phyloP scores from a whole-genome alignment of 2,888 invertebrate species.

The Augiades crinisus region DNA sequence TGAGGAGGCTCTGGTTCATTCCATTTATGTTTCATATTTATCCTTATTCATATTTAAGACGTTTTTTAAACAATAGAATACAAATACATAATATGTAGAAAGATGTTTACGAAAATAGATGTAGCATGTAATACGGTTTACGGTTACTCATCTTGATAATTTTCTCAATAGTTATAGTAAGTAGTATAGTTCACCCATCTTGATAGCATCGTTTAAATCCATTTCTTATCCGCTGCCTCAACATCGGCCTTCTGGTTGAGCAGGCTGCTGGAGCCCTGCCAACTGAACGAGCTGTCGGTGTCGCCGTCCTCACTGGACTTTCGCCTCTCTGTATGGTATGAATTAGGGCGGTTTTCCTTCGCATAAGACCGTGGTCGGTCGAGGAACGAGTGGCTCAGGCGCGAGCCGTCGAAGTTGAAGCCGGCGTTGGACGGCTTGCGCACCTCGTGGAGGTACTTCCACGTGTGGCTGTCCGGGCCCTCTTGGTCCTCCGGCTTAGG shows the following conservation, averaged over 20 bases:
- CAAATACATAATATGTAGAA: too few species aligned
- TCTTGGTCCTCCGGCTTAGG: conserved; percentile 50
- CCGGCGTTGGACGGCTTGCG: conserved; percentile 71
- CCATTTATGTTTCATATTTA: too few species aligned
- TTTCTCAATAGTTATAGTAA: background rate
- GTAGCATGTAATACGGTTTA: too few species aligned
- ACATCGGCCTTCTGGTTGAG: conserved; percentile 37
- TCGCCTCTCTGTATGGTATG: conserved; percentile 41
- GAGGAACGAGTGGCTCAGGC: conserved; percentile 49
- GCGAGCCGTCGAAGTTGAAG: conserved; percentile 63
- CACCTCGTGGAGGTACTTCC: conserved; percentile 69
- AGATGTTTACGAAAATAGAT: too few species aligned
- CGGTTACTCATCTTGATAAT: too few species aligned
- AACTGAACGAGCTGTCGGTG: conserved; percentile 72
- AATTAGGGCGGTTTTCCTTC: conserved; percentile 43
- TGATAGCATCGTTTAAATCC: background rate
- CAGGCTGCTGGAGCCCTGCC: conserved; percentile 60
- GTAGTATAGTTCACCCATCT: background rate
- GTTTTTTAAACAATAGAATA: too few species aligned
- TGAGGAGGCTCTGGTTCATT: too few species aligned
- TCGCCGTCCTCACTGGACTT: conserved; percentile 58
- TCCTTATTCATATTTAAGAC: too few species aligned
- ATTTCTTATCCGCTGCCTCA: background rate
- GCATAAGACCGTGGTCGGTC: conserved; percentile 48
- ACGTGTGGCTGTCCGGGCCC: conserved; percentile 67